phyloP scores from a whole-genome alignment of 2,797 vertebrate genomes.

The Valencia hispanica region DNA sequence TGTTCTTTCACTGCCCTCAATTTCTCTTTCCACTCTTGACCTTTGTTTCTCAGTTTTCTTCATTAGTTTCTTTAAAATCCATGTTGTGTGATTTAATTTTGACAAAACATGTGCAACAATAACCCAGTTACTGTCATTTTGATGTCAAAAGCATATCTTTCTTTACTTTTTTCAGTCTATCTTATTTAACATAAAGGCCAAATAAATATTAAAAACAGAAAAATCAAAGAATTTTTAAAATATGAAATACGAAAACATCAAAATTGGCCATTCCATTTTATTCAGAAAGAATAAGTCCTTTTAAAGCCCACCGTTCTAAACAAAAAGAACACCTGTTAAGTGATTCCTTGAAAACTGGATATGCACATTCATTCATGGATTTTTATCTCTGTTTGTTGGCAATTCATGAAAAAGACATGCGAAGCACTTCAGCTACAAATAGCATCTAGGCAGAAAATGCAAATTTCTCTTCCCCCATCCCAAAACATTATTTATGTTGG shows the following conservation, averaged over 20 bases:
- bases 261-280: not conserved
- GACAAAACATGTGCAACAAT: not conserved
- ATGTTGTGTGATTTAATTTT: constrained; percentile 16
- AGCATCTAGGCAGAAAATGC: too few relatives aligned
- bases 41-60: constrained; percentile 47
- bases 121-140: not conserved
- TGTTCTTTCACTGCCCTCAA: constrained; percentile 64
- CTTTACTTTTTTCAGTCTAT: not conserved
- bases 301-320: not conserved
- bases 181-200: not conserved
- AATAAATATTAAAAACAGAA: not conserved
- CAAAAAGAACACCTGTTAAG: not conserved
- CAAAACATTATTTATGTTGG: too few relatives aligned
- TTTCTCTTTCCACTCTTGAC: constrained; percentile 51
- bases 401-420: too few relatives aligned
- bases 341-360: not conserved
- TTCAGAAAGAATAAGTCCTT: not conserved
- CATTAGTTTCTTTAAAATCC: constrained; percentile 42
- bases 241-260: not conserved
- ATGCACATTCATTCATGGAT: not conserved
- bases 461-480: too few relatives aligned
- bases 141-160: constrained; percentile 2
- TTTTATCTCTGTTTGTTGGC: not conserved
- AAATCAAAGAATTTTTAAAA: not conserved
- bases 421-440: too few relatives aligned